Evolutionary conservation across 2,797 vertebrate genomes (phyloP), one percentile per base, ranked within the genome.

Genomic region (Xiphorhynchus erythropygius): DNA sequence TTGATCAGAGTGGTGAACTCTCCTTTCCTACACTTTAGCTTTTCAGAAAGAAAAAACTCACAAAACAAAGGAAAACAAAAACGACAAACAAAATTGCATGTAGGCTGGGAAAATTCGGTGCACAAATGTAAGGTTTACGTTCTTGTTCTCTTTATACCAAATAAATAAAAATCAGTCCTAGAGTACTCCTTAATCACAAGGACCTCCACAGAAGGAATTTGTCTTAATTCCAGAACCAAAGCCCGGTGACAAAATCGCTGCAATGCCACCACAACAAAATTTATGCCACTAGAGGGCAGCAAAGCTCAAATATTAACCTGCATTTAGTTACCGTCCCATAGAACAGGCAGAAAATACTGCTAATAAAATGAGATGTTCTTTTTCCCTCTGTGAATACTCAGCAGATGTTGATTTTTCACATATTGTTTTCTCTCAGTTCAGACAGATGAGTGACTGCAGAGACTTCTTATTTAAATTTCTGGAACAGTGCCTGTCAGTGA

Each of bases 281-380:
- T 21, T 56, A 11, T 56, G 56, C 84, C 96, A 89, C 84, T 63
- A 89, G 96, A 78, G 89, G 94, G 89, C 95, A 96, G 95, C 74
- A 94, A 77, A 95, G 42, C 18, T 46, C 92, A 71, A 88, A n/a
- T 14, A 8, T 21, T 67, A 70, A 46, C 19, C 18, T 7, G 1
- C 0, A 1, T 22, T 74, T 55, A 18, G 11, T 13, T 41, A 24
- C 42, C 1, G 4, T 0, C 0, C 15, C 27, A 0, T 7, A 24
- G 42, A 44, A 44, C 1, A 17, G 13, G 8, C 15, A 63, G 30
- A 42, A 69, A 73, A 41, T 39, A 46, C 1, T 46, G 7, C 10
- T 37, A 30, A 28, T 24, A 70, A 78, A 89, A 87, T 10, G 8
- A 17, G 79, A 13, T 73, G 15, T 22, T 39, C 4, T 71, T 69